phyloP scores from a whole-genome alignment of 2,888 invertebrate species.

The Heterodera filipjevi region DNA sequence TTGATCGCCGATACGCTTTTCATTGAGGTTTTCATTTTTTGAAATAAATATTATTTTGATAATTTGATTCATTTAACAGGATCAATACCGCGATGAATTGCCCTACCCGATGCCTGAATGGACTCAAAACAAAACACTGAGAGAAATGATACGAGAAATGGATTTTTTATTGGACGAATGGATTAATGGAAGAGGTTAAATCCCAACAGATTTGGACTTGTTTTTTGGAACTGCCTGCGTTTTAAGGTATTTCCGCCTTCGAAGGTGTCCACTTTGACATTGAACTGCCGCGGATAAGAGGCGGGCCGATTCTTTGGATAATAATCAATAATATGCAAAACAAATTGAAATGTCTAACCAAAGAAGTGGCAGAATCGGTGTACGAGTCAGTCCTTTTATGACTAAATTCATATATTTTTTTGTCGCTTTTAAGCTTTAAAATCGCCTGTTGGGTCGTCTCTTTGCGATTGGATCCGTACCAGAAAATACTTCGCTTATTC shows the following conservation, averaged over 20 bases:
- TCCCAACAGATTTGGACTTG: background rate
- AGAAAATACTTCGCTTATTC: conserved; percentile 62
- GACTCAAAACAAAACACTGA: conserved; percentile 52
- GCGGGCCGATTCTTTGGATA: conserved; percentile 43
- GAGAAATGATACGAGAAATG: conserved; percentile 48
- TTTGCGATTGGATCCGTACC: conserved; percentile 41
- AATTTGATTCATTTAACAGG: conserved; percentile 46
- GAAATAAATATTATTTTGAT: background rate
- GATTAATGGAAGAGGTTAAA: conserved; percentile 24
- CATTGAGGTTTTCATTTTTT: conserved; percentile 49
- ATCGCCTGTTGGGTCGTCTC: background rate
- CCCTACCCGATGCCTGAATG: conserved; percentile 46
- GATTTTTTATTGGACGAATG: conserved; percentile 42
- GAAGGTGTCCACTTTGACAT: conserved; percentile 41
- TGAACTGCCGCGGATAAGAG: conserved; percentile 41
- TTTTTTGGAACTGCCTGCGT: background rate
- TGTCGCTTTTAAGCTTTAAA: conserved; percentile 1
- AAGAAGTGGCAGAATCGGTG: background rate
- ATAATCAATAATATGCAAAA: conserved; percentile 42
- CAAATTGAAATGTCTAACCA: conserved; percentile 35
- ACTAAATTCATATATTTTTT: background rate
- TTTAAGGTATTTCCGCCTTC: conserved; percentile 35
- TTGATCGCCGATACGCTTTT: conserved; percentile 53
- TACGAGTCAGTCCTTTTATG: no score
- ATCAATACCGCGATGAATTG: conserved; percentile 52